Percentiles rank a stretch among this genome's conserved stretches.
These are phyloP conservation scores for Trinorchestia longiramus DNA, from an alignment of 1,140 invertebrate species.

Conservation along the genomic window DNA sequence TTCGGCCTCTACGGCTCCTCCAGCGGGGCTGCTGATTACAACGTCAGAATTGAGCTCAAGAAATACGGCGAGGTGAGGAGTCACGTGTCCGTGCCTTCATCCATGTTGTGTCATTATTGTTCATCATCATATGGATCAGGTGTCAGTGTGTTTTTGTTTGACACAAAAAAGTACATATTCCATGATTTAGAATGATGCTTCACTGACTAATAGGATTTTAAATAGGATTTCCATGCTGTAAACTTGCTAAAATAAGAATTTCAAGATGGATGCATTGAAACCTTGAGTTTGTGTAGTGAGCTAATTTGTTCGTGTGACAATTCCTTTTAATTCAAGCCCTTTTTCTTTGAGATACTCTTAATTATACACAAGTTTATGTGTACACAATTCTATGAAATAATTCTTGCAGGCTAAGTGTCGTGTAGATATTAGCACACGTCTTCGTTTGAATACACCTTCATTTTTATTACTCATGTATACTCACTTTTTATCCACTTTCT, in stretches of 20 bases:
- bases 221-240: neutral
- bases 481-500: neutral
- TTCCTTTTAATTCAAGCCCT: neutral
- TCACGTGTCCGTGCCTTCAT: too few relatives aligned
- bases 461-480: neutral
- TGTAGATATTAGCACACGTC: too few relatives aligned
- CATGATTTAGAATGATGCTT: neutral
- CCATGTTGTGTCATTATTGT: neutral
- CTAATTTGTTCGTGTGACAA: neutral
- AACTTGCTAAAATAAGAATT: neutral
- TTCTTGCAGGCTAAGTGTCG: neutral
- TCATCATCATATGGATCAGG: neutral
- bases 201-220: neutral
- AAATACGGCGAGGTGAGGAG: conserved; percentile 75
- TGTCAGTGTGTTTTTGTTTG: neutral
- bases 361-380: neutral
- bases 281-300: neutral
- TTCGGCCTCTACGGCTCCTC: conserved; percentile 93
- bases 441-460: too few relatives aligned
- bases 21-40: conserved; percentile 90
- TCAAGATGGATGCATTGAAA: neutral
- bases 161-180: neutral
- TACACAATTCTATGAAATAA: neutral
- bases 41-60: conserved; percentile 91
- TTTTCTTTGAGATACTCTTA: neutral